Evolutionary conservation across 2,797 vertebrate species (phyloP), one percentile per base, ranked within the genome.

Genomic region (Sylvilagus floridanus): DNA sequence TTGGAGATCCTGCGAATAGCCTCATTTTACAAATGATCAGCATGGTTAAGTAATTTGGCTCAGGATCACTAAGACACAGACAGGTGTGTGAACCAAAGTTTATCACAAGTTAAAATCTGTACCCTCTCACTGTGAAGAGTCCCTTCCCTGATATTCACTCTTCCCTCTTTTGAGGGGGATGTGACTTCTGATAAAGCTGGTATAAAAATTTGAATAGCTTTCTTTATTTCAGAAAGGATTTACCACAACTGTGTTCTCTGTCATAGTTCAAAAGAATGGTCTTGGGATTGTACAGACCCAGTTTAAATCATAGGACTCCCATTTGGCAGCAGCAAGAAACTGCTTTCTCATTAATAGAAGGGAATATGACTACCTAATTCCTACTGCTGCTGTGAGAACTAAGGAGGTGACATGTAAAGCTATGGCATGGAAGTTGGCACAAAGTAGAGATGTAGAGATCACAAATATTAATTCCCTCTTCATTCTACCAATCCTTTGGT

Each of bases 61-160:
- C 28, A 65, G 66, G 30, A 77, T 77, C 62, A 71, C 47, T 69
- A 77, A 93, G 26, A 82, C 16, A 54, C 54, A 81, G 47, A 78
- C 13, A 84, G 60, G 13, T 2, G 26, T 50, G 68, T 7, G 11
- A 24, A 71, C 47, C 60, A 42, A 78, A 90, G 54, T 66, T 79
- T 13, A 78, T 83, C 84, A 90, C 32, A 66, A 81, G 84, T 75
- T 26, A 63, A 86, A 63, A 16, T 90, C 66, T 90, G 52, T 17
- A 35, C 2, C 69, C 32, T 62, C 62, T 28, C 32, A 14, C 7
- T 50, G 11, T 2, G n/a, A 94, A 95, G n/a, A 62, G 42, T 47
- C 42, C n/a, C 22, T 13, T 82, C 35, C 37, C 28, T 68, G 37
- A 72, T n/a, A 21, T 21, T 84, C 65, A 78, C 21, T 62, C 37